phyloP scores from a whole-genome alignment of 2,113 vertebrate genomes.

The Thamnophis sirtalis region DNA sequence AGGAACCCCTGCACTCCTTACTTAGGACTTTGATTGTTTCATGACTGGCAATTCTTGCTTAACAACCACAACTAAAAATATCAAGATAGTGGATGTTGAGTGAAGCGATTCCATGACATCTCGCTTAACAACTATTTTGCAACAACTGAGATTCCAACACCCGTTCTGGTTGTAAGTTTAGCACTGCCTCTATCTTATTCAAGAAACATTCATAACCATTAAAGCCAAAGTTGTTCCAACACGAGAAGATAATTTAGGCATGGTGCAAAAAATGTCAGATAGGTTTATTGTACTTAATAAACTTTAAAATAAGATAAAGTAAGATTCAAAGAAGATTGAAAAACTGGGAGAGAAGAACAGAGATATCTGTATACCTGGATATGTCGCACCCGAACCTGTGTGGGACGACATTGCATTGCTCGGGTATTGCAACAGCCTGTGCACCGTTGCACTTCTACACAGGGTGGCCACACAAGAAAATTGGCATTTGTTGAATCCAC shows the following conservation, averaged over 20 bases:
- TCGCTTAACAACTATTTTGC: background rate
- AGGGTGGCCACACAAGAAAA: slow-evolving; percentile 89
- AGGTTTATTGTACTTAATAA: background rate
- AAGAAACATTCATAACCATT: background rate
- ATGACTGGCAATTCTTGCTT: too few species aligned
- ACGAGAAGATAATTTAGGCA: background rate
- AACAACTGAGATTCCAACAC: background rate
- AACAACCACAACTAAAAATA: too few species aligned
- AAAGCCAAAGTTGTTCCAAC: background rate
- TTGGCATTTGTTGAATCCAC: slow-evolving; percentile 87
- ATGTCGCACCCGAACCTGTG: slow-evolving; percentile 73
- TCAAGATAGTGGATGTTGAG: too few species aligned
- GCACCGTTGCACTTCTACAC: slow-evolving; percentile 93
- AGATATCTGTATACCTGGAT: slow-evolving; percentile 69
- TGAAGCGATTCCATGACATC: too few species aligned
- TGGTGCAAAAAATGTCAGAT: background rate
- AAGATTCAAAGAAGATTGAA: background rate
- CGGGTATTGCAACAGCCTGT: slow-evolving; percentile 92
- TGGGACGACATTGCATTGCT: slow-evolving; percentile 77
- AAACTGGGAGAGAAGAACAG: background rate
- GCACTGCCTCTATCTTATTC: background rate
- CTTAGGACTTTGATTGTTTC: too few species aligned
- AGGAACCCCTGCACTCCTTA: too few species aligned
- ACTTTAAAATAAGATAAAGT: background rate
- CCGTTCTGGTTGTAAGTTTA: background rate